Base-by-base conservation (phyloP, 2,888 invertebrate species). In the Chaitophorus viminalis region DNA sequence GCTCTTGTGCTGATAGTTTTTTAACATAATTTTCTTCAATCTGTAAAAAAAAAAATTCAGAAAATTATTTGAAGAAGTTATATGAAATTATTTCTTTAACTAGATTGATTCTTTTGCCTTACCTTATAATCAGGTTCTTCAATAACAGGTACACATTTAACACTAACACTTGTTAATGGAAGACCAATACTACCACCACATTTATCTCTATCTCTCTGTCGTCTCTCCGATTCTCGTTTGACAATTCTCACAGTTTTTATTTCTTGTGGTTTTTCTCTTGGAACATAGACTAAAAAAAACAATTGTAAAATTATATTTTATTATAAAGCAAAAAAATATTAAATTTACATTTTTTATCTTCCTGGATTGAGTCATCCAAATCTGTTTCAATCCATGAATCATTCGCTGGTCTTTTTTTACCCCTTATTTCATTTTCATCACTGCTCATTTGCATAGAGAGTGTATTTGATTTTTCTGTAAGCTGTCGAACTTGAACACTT, bases 181-280 rank as follows among this genome's bases (percentile, higher is more conserved):
- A 91, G 90, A 9, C 91, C 91, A 75, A 91, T 90, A 82, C 90
- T 91, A 31, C 91, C 92, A 54, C 93, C 93, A 79, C 60, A 87
- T 78, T 95, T 94, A 90, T 96, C 96, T 78, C 96, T 93, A 90
- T 96, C 96, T 79, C 96, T 93, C 91, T 96, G 96, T 0, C 97
- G 93, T 84, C 97, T 93, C 91, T 97, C 97, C 36, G 97, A 96
- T 91, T 97, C 97, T 25, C 97, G 93, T 92, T 98, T 98, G 0
- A 98, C 97, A 90, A 98, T 97, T 89, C 98, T 94, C 31, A 98
- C 98, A 0, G 98, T 98, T 93, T 97, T 97, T 89, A 96, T 96
- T 92, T 97, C 97, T 91, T 95, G 94, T 90, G 92, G 92, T 89
- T 96, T 96, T 91, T 97, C 97, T 88, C 95, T 94, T 1, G 93